Percentiles rank a stretch among this genome's conserved stretches.
These are phyloP conservation scores for Rhagonycha lutea DNA, from an alignment of 2,888 invertebrate genomes.

Conservation along the genomic window DNA sequence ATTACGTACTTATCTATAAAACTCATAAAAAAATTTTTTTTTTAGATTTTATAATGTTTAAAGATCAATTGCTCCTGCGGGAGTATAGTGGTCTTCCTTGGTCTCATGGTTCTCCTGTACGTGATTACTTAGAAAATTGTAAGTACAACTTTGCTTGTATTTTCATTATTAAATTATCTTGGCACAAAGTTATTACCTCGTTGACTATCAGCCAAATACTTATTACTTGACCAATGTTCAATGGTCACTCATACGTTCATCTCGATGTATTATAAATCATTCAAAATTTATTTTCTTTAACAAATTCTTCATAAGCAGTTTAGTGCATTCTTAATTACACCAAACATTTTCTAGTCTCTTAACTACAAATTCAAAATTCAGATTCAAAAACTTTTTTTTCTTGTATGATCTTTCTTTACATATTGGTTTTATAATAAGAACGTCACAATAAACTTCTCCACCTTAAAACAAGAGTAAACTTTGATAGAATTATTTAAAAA, in stretches of 20 bases:
- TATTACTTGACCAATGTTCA: not conserved
- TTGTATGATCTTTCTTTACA: not conserved
- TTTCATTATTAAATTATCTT: not conserved
- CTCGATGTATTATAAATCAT: not conserved
- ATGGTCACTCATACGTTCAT: not conserved
- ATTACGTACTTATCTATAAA: not conserved
- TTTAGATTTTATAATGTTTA: slow-evolving; percentile 10
- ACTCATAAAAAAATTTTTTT: not conserved
- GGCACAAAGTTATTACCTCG: not conserved
- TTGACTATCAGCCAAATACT: not conserved
- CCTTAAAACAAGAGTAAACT: too few relatives aligned
- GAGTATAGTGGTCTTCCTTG: slow-evolving; percentile 10
- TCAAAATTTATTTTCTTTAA: not conserved
- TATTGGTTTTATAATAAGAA: too few relatives aligned
- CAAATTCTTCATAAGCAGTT: not conserved
- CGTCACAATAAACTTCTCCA: too few relatives aligned
- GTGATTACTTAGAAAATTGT: slow-evolving; percentile 20
- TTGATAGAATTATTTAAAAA: too few relatives aligned
- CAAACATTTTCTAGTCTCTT: not conserved
- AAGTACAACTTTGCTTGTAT: slow-evolving; percentile 2
- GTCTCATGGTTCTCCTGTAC: slow-evolving; percentile 9
- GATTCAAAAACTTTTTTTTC: not conserved
- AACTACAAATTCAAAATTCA: not conserved
- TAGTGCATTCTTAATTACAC: not conserved
- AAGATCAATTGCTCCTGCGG: slow-evolving; percentile 7